Conservation (phyloP, 1,140 invertebrate genomes). For the Eriocheir sinensis region DNA sequence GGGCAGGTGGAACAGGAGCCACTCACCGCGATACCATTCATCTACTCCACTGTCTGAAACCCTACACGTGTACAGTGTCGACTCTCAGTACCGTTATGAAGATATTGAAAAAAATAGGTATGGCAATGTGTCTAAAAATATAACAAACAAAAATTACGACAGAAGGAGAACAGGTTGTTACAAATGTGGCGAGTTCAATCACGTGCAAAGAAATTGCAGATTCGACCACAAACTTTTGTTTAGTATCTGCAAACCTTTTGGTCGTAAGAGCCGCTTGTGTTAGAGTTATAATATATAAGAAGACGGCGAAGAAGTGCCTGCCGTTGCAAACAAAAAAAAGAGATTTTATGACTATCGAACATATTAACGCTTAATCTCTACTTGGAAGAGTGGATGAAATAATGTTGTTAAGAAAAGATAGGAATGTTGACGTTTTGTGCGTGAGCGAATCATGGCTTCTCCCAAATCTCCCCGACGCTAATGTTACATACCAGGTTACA, state of each 20-base stretch:
- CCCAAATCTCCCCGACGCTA: not conserved
- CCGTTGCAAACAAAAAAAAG: not conserved
- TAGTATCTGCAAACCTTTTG: not conserved
- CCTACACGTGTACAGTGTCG: not conserved
- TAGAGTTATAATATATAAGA: not conserved
- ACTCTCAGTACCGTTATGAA: not conserved
- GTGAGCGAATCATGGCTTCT: not conserved
- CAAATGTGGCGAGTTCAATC: not conserved
- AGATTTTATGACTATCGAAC: not conserved
- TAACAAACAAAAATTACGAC: not conserved
- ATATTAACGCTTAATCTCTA: constrained; percentile 3
- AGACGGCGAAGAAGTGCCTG: not conserved
- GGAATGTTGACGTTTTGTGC: not conserved
- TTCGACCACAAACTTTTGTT: not conserved
- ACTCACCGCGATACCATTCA: not conserved
- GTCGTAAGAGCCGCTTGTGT: constrained; percentile 6
- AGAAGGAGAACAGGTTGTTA: not conserved
- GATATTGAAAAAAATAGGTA: not conserved
- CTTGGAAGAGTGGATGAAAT: not conserved
- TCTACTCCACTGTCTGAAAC: not conserved
- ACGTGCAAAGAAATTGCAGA: not conserved
- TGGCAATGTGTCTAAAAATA: too few relatives aligned
- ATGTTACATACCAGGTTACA: not conserved
- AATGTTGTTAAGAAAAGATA: not conserved
- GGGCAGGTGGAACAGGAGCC: not conserved